Percentiles rank a stretch among this genome's conserved stretches.
Conservation (phyloP, 1,140 invertebrate genomes). For the Sitodiplosis mosellana region DNA sequence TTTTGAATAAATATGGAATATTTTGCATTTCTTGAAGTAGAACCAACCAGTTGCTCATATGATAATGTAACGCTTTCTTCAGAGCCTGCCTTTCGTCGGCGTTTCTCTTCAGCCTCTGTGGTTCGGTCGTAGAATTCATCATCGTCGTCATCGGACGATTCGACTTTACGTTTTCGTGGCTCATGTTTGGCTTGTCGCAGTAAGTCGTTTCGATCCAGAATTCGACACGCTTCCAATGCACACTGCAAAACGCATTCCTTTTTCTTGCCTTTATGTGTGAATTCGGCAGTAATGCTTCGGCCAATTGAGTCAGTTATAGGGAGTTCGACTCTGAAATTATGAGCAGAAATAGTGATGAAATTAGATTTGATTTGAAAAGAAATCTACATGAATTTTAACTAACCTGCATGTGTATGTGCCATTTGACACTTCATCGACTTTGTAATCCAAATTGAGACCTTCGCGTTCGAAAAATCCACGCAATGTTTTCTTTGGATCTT, state of each 20-base stretch:
- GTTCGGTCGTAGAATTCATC: conserved; percentile 92
- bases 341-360: conserved; percentile 5
- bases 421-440: conserved; percentile 60
- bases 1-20: background rate
- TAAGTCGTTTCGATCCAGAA: conserved; percentile 68
- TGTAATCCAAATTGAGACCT: conserved; percentile 68
- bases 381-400: background rate
- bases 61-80: conserved; percentile 35
- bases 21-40: background rate
- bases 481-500: conserved; percentile 90
- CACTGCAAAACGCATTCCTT: conserved; percentile 87
- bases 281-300: conserved; percentile 58
- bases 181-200: conserved; percentile 57
- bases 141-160: conserved; percentile 91
- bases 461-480: conserved; percentile 90
- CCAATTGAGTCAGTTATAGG: conserved; percentile 66
- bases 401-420: conserved; percentile 51
- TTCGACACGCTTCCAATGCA: conserved; percentile 83
- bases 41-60: conserved; percentile 58
- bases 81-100: conserved; percentile 44
- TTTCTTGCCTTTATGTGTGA: conserved; percentile 76
- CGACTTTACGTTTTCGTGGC: conserved; percentile 38
- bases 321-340: conserved; percentile 41
- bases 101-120: conserved; percentile 76
- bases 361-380: background rate